These are phyloP conservation scores for Pocota personata DNA, from an alignment of 2,888 invertebrate species.

Conservation along the genomic window DNA sequence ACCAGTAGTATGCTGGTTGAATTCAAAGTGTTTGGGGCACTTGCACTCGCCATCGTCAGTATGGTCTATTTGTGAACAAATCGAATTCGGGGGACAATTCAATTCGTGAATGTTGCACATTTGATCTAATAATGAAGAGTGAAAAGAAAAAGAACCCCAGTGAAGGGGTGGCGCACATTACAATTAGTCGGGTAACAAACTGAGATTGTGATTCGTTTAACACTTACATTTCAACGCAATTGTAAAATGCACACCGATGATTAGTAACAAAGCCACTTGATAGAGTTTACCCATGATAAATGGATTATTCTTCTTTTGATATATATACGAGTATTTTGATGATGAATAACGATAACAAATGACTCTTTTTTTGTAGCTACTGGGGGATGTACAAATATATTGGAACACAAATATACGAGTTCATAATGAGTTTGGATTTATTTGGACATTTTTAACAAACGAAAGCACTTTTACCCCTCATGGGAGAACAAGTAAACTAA, in stretches of 20 bases:
- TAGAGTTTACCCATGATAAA: constrained; percentile 56
- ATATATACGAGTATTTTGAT: neutral
- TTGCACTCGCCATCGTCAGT: constrained; percentile 55
- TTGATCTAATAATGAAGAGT: constrained; percentile 46
- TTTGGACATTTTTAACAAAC: neutral
- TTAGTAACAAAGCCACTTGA: constrained; percentile 47
- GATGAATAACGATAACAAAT: neutral
- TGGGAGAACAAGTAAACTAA: neutral
- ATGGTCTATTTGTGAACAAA: constrained; percentile 46
- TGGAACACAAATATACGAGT: too few relatives aligned
- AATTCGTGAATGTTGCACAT: constrained; percentile 62
- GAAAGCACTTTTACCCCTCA: neutral
- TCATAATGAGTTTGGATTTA: neutral
- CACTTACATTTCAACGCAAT: constrained; percentile 64
- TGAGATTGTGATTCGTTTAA: neutral
- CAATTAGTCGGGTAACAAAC: constrained; percentile 16
- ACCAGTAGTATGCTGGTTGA: constrained; percentile 55
- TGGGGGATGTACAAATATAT: neutral
- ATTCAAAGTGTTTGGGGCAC: constrained; percentile 49
- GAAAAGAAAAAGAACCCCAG: neutral
- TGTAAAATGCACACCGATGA: constrained; percentile 42
- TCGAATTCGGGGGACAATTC: constrained; percentile 58
- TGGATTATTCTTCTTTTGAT: neutral
- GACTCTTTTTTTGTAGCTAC: neutral
- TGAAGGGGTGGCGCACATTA: constrained; percentile 2